These are phyloP conservation scores for Coregonus ussuriensis DNA, from an alignment of 2,797 vertebrate genomes.

Conservation along the genomic window DNA sequence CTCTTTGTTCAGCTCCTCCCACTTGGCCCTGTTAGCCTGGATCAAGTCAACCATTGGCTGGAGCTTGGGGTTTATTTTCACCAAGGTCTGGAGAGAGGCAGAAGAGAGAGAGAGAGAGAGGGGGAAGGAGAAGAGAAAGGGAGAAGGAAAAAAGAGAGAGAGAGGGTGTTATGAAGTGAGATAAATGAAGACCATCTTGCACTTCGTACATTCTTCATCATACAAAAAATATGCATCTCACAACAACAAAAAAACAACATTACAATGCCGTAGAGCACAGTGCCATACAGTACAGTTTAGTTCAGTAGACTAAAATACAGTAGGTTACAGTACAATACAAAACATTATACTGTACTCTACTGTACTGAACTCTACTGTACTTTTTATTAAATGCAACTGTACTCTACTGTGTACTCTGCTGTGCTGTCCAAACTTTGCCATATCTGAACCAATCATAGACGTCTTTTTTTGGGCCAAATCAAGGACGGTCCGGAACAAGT, in stretches of 20 bases:
- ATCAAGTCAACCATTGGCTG: slow-evolving; percentile 95
- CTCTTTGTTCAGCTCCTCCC: slow-evolving; percentile 91
- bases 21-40: slow-evolving; percentile 86
- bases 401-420: too few species aligned
- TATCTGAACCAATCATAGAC: too few species aligned
- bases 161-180: background rate
- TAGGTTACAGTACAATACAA: too few species aligned
- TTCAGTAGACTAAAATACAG: too few species aligned
- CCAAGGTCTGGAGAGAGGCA: slow-evolving; percentile 80
- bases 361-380: too few species aligned
- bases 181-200: background rate
- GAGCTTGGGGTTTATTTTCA: slow-evolving; percentile 92
- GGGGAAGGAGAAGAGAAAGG: slow-evolving; percentile 13
- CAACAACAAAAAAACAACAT: too few species aligned
- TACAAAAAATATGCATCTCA: background rate
- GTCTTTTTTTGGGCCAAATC: too few species aligned
- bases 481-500: too few species aligned
- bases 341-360: too few species aligned
- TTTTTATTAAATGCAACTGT: too few species aligned
- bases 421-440: too few species aligned
- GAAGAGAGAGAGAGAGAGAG: slow-evolving; percentile 27
- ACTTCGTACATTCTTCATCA: slow-evolving; percentile 39
- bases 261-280: background rate
- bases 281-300: background rate
- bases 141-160: slow-evolving; percentile 11